Evolutionary conservation across 2,888 invertebrate species (phyloP).

Genomic region (Oscheius sp.): DNA sequence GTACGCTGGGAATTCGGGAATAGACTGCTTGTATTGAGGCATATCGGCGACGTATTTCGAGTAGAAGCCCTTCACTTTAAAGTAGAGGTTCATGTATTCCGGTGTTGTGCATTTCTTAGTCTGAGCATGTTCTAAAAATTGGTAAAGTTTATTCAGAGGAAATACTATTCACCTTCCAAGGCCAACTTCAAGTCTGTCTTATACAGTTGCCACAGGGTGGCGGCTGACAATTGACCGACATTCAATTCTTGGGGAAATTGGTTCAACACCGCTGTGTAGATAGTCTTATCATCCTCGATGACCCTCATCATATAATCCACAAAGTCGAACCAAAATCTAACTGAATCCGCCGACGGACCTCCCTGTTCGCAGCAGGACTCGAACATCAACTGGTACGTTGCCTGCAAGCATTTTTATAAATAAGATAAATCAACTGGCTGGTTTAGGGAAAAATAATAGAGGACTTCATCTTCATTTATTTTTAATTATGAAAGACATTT

Average conservation of each 20-base stretch:
- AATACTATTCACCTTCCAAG: slow-evolving; percentile 77
- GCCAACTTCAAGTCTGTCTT: slow-evolving; percentile 92
- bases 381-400: slow-evolving; percentile 98
- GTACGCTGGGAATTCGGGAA: slow-evolving; percentile 94
- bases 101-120: slow-evolving; percentile 94
- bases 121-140: slow-evolving; percentile 85
- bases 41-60: slow-evolving; percentile 97
- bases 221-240: slow-evolving; percentile 95
- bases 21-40: slow-evolving; percentile 92
- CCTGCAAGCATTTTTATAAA: no score
- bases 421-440: no score
- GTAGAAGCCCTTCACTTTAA: slow-evolving; percentile 95
- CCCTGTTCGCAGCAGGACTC: slow-evolving; percentile 91
- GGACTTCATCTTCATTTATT: no score
- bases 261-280: slow-evolving; percentile 95
- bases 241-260: slow-evolving; percentile 86
- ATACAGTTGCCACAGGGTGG: slow-evolving; percentile 96
- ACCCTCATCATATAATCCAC: slow-evolving; percentile 82
- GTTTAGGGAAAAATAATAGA: no score
- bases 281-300: slow-evolving; percentile 97
- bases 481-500: no score
- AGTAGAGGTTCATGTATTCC: slow-evolving; percentile 99
- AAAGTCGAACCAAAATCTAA: slow-evolving; percentile 67
- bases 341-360: slow-evolving; percentile 58
- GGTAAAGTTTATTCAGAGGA: neutral